Percentiles rank a stretch among this genome's conserved stretches.
These are phyloP conservation scores for Sinodicranocentrus sp. DNA, from an alignment of 2,888 invertebrate species.

Conservation along the genomic window DNA sequence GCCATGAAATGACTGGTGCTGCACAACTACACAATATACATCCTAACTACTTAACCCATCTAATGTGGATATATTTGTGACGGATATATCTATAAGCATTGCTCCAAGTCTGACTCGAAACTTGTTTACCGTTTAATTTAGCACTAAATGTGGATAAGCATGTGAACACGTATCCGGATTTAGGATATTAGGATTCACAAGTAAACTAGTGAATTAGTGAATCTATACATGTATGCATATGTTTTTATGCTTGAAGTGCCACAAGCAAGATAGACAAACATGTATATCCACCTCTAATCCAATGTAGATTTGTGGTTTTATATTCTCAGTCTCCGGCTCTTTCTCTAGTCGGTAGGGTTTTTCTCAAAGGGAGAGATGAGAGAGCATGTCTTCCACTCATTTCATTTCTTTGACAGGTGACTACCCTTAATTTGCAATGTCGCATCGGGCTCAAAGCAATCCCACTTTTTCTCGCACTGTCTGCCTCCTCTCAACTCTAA, in stretches of 20 bases:
- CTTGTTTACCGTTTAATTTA: conserved; percentile 67
- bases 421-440: conserved; percentile 61
- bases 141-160: neutral
- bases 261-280: too few relatives aligned
- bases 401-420: conserved; percentile 60
- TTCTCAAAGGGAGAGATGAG: conserved; percentile 11
- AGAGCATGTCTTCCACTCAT: conserved; percentile 16
- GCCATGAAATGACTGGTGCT: conserved; percentile 59
- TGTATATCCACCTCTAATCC: too few relatives aligned
- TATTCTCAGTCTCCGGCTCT: neutral
- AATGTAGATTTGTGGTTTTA: conserved; percentile 1
- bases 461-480: neutral
- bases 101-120: too few relatives aligned
- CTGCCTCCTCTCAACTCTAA: neutral
- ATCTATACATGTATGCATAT: too few relatives aligned
- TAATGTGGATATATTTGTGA: too few relatives aligned
- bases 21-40: too few relatives aligned
- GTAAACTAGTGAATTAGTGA: too few relatives aligned
- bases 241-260: too few relatives aligned
- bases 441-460: conserved; percentile 35
- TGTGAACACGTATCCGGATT: too few relatives aligned
- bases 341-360: neutral
- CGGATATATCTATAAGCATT: too few relatives aligned
- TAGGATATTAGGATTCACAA: too few relatives aligned
- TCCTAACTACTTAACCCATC: too few relatives aligned